These are phyloP conservation scores for Dicyrtomina minuta DNA, from an alignment of 2,888 invertebrate species.

Conservation along the genomic window DNA sequence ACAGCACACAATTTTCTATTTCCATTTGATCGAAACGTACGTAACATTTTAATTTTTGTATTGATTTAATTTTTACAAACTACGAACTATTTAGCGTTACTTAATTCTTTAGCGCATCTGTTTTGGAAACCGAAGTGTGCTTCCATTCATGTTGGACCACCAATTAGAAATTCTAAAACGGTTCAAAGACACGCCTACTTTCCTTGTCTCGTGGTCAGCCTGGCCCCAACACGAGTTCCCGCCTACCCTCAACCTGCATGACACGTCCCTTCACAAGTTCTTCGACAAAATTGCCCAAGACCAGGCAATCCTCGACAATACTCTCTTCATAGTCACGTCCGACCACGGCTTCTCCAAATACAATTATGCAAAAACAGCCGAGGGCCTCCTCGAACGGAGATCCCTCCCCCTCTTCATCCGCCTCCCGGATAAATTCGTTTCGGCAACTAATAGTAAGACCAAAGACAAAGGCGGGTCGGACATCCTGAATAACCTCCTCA, in stretches of 20 bases:
- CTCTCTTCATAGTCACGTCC: conserved; percentile 37
- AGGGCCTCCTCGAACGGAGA: conserved; percentile 37
- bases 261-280: too few species aligned
- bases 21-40: too few species aligned
- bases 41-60: too few species aligned
- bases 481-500: too few species aligned
- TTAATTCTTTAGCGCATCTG: too few species aligned
- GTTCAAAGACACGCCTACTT: conserved; percentile 31
- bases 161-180: conserved; percentile 31
- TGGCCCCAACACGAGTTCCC: too few species aligned
- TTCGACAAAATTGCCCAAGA: conserved; percentile 32
- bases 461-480: neutral
- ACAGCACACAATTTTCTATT: too few species aligned
- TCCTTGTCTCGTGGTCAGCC: conserved; percentile 33
- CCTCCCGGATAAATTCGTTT: conserved; percentile 32
- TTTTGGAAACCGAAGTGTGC: too few species aligned
- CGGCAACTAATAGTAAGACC: neutral
- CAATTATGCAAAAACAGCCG: conserved; percentile 33
- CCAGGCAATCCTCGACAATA: conserved; percentile 33
- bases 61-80: too few species aligned
- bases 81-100: too few species aligned
- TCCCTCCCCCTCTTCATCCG: conserved; percentile 36
- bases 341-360: conserved; percentile 37
- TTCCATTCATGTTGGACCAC: conserved; percentile 34
- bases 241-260: conserved; percentile 30